These are phyloP conservation scores for Zootermopsis nevadensis DNA, from an alignment of 2,888 invertebrate genomes.

Conservation along the genomic window DNA sequence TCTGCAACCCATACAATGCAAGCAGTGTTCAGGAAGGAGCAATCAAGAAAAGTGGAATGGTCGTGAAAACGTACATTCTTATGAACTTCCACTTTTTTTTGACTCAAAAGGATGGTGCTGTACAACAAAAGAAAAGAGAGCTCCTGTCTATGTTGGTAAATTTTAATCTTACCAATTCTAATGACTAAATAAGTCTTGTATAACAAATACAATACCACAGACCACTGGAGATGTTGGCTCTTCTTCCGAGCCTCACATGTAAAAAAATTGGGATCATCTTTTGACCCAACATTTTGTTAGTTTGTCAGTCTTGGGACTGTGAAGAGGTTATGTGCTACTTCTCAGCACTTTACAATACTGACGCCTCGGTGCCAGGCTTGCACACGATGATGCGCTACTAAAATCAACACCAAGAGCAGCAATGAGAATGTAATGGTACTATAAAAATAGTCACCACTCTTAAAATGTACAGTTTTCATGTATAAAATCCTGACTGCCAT, in stretches of 20 bases:
- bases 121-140: background rate
- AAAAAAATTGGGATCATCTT: slow-evolving; percentile 16
- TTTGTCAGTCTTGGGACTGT: slow-evolving; percentile 33
- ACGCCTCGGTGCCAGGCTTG: background rate
- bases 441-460: background rate
- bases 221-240: slow-evolving; percentile 36
- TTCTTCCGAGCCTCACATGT: slow-evolving; percentile 25
- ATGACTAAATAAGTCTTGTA: slow-evolving; percentile 43
- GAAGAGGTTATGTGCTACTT: slow-evolving; percentile 18
- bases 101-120: background rate
- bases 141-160: slow-evolving; percentile 20
- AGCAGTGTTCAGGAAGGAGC: background rate
- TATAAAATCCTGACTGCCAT: background rate
- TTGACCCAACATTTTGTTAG: slow-evolving; percentile 12
- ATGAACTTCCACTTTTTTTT: background rate
- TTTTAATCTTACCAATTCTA: slow-evolving; percentile 47
- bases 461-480: background rate
- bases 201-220: slow-evolving; percentile 49
- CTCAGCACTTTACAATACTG: slow-evolving; percentile 12
- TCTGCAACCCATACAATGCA: background rate
- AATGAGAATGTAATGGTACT: background rate
- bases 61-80: background rate
- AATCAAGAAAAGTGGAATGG: slow-evolving; percentile 1
- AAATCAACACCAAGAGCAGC: slow-evolving; percentile 1
- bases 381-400: background rate